These are phyloP conservation scores for Omphaloscelis lunosa DNA, from an alignment of 2,888 invertebrate species.

Conservation along the genomic window DNA sequence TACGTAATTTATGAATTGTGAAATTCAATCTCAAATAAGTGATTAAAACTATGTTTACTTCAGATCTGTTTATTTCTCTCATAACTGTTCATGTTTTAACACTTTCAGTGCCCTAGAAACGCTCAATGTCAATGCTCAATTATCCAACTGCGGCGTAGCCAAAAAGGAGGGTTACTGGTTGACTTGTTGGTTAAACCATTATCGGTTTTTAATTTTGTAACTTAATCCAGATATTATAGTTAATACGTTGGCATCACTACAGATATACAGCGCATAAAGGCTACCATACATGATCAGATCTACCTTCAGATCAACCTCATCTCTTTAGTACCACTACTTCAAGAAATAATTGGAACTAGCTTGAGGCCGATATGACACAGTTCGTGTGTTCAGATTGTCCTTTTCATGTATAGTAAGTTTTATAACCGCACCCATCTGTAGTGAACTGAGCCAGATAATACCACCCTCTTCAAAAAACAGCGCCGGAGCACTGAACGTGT, in stretches of 20 bases:
- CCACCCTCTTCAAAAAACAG: not conserved
- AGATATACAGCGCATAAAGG: not conserved
- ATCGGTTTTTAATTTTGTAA: not conserved
- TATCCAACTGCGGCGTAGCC: no score
- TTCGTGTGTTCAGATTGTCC: not conserved
- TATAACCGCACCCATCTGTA: not conserved
- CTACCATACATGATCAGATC: constrained; percentile 4
- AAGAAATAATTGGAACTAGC: not conserved
- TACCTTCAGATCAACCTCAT: not conserved
- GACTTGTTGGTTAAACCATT: not conserved
- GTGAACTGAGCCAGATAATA: not conserved
- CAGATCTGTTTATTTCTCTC: constrained; percentile 50
- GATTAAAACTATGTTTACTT: constrained; percentile 55
- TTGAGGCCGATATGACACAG: not conserved
- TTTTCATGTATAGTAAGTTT: constrained; percentile 3
- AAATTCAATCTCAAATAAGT: constrained; percentile 57
- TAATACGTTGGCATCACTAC: not conserved
- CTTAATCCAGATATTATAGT: not conserved
- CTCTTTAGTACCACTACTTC: not conserved
- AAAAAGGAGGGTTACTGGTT: not conserved
- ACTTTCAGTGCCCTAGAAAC: constrained; percentile 52
- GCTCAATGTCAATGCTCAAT: not conserved
- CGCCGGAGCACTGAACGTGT: constrained; percentile 49
- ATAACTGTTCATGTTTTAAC: constrained; percentile 41
- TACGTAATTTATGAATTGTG: constrained; percentile 58